Conservation (phyloP, 35 echinoderm and acorn worm genomes). For the Apostichopus californicus region DNA sequence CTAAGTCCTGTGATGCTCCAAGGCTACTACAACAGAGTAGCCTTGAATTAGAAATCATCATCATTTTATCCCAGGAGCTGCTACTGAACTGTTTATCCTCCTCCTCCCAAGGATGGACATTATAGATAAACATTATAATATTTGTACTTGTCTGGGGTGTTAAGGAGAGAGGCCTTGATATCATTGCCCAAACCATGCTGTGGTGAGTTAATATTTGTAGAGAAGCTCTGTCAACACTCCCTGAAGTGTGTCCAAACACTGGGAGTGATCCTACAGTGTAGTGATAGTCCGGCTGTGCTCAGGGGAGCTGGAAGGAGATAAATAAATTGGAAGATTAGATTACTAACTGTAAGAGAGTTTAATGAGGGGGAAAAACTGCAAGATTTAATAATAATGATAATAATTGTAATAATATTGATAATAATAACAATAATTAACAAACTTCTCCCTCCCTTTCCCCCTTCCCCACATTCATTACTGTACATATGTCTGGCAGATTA, state of each 20-base stretch:
- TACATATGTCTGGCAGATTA: no score
- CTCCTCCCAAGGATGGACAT: slow-evolving; percentile 1
- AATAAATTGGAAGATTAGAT: no score
- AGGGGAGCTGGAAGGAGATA: no score
- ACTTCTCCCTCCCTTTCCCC: no score
- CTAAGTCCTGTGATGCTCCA: neutral
- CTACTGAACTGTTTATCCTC: neutral
- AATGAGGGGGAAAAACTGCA: no score
- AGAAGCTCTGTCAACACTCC: slow-evolving; percentile 6
- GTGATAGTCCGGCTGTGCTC: no score
- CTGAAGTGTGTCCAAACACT: slow-evolving; percentile 8
- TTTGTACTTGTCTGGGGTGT: slow-evolving; percentile 2
- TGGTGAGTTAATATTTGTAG: slow-evolving; percentile 4
- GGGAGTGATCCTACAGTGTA: neutral
- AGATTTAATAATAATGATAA: no score
- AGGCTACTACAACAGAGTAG: neutral
- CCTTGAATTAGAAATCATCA: neutral
- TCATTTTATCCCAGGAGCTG: neutral
- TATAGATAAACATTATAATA: neutral
- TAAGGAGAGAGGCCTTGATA: neutral
- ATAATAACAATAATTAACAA: no score
- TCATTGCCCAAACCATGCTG: neutral
- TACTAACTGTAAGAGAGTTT: no score
- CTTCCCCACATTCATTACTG: no score
- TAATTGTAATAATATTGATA: no score